Percentiles rank a stretch among this genome's conserved stretches.
Conservation (phyloP, 2,113 vertebrate genomes). For the Strix aluco region DNA sequence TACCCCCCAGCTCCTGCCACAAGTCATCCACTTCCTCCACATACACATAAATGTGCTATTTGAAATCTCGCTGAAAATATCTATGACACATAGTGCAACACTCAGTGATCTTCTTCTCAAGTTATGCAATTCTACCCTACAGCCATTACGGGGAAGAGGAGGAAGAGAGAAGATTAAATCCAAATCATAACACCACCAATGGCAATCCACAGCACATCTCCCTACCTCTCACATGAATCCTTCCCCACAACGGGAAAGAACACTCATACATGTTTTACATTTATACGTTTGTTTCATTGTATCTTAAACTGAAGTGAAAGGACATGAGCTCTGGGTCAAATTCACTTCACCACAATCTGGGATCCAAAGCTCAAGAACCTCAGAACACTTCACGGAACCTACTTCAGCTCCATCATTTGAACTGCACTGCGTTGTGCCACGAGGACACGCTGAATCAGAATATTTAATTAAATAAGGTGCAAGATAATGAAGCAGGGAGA, state of each 20-base stretch:
- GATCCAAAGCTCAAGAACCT: not conserved
- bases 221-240: fast-evolving
- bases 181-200: no score
- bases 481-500: not conserved
- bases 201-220: not conserved
- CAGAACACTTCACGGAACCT: fast-evolving
- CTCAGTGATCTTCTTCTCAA: no score
- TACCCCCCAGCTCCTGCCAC: not conserved
- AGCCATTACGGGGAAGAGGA: not conserved
- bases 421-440: fast-evolving
- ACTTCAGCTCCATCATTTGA: not conserved
- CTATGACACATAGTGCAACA: no score
- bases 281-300: fast-evolving
- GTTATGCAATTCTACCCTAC: not conserved
- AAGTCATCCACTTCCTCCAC: not conserved
- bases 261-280: fast-evolving
- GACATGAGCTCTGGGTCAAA: not conserved
- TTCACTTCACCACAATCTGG: no score
- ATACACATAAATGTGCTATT: fast-evolving
- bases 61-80: not conserved
- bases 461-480: not conserved
- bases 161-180: not conserved
- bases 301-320: not conserved
- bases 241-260: not conserved
- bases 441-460: not conserved